Evolutionary conservation across 2,797 vertebrate species (phyloP), one percentile per base, ranked within the genome.

Genomic region (Rhynchotus rufescens): DNA sequence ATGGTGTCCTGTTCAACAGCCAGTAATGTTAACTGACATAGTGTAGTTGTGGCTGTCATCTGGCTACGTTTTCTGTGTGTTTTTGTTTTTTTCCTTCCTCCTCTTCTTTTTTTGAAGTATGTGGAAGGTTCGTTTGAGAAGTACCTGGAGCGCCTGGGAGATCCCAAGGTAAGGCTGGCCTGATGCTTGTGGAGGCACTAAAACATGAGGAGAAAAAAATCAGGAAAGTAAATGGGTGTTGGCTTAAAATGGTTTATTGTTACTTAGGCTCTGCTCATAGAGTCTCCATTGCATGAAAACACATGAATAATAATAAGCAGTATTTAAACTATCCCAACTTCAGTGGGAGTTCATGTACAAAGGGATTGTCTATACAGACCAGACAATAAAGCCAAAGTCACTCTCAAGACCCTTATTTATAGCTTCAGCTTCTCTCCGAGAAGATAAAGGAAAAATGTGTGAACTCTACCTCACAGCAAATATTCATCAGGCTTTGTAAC

Each of bases 121-220:
- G 99, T 99, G 71, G 99, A 99, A 97, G 99, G 99, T 15, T 99
- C 99, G 1, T 99, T 99, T 98, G 98, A 99, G 95, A 99, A 99
- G 96, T 99, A 99, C 78, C 96, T 99, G 95, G 98, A 99, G 88
- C 98, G 99, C 22, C 96, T 99, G 80, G 98, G 98, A 92, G 98
- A 99, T 96, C 99, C 99, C 3, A 98, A 99, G 98, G 99, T 99
- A 96, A 95, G 97, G n/a, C 59, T 21, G 26, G 59, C 45, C 16
- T 36, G 21, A 11, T 45, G 38, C 26, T 74, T 67, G 7, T 7
- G 15, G 36, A 74, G 26, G 16, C 8, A 10, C 23, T 67, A 57
- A 79, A 52, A 52, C 52, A 15, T 75, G 25, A 51, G 20, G 42
- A 32, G 8, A 6, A 4, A 51, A 51, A 14, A 26, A 72, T 14